Evolutionary conservation across 1,140 invertebrate genomes (phyloP).

Genomic region (Drosophila funebris): DNA sequence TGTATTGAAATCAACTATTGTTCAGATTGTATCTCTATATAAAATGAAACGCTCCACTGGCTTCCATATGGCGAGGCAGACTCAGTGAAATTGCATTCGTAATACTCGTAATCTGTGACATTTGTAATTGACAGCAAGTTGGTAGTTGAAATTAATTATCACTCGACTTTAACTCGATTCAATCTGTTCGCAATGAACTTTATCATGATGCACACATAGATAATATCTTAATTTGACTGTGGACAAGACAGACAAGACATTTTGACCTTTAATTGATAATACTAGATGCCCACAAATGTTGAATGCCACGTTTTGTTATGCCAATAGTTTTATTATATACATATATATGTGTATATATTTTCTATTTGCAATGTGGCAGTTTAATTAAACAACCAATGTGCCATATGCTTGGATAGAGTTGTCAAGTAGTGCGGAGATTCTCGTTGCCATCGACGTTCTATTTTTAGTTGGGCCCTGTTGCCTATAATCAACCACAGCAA

Average conservation of each 20-base stretch:
- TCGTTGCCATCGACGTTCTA: not conserved
- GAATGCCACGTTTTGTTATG: conserved; percentile 21
- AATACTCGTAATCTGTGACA: conserved; percentile 1
- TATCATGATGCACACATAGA: conserved; percentile 3
- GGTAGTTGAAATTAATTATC: not conserved
- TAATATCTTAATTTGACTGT: not conserved
- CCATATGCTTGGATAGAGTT: conserved; percentile 25
- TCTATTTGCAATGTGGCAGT: not conserved
- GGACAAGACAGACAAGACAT: not conserved
- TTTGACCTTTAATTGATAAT: conserved; percentile 3
- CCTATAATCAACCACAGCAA: conserved; percentile 44
- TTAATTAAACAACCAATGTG: conserved; percentile 33
- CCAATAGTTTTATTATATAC: not conserved
- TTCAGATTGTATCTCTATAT: not conserved
- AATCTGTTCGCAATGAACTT: not conserved
- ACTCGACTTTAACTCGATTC: not conserved
- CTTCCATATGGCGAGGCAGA: conserved; percentile 47
- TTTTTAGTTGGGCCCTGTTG: conserved; percentile 20
- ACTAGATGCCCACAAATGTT: conserved; percentile 12
- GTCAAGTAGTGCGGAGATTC: conserved; percentile 6
- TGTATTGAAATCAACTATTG: not conserved
- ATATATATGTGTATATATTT: not conserved
- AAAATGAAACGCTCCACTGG: conserved; percentile 5
- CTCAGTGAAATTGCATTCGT: not conserved
- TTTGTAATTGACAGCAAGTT: not conserved